Conservation (phyloP, 2,888 invertebrate genomes). For the Pimpla rufipes region DNA sequence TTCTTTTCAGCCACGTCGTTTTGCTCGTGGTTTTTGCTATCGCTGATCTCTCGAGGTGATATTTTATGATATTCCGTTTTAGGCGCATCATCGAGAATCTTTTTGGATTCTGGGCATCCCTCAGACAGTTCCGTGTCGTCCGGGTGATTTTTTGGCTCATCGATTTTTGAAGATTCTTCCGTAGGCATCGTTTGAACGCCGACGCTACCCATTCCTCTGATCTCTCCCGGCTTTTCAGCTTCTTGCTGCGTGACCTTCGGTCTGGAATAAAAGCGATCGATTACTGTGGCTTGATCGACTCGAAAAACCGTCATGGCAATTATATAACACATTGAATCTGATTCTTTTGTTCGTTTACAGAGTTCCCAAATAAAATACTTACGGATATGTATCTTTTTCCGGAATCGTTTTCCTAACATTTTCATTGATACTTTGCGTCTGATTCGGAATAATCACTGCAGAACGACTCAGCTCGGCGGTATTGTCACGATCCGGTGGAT, state of each 20-base stretch:
- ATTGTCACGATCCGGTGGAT: conserved; percentile 64
- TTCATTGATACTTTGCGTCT: conserved; percentile 54
- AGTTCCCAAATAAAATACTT: conserved; percentile 6
- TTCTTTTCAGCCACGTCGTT: neutral
- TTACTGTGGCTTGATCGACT: neutral
- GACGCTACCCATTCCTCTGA: conserved; percentile 72
- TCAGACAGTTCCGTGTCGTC: conserved; percentile 12
- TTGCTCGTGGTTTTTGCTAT: neutral
- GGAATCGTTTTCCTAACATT: conserved; percentile 62
- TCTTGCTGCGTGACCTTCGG: conserved; percentile 69
- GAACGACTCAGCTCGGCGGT: conserved; percentile 64
- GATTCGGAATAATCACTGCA: conserved; percentile 56
- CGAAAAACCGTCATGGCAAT: neutral
- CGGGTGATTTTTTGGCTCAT: conserved; percentile 5
- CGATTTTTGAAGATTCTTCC: conserved; percentile 33
- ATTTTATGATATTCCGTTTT: neutral
- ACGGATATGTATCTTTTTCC: conserved; percentile 71
- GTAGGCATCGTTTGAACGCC: conserved; percentile 71
- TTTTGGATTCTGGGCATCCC: conserved; percentile 10
- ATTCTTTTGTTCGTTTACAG: neutral
- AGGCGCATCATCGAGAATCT: conserved; percentile 5
- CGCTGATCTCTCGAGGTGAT: neutral
- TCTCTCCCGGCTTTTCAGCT: conserved; percentile 73
- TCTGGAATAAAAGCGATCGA: conserved; percentile 54
- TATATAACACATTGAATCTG: neutral